Evolutionary conservation across 2,797 vertebrate genomes (phyloP), one percentile per base, ranked within the genome.

Genomic region (Sylvia borin): DNA sequence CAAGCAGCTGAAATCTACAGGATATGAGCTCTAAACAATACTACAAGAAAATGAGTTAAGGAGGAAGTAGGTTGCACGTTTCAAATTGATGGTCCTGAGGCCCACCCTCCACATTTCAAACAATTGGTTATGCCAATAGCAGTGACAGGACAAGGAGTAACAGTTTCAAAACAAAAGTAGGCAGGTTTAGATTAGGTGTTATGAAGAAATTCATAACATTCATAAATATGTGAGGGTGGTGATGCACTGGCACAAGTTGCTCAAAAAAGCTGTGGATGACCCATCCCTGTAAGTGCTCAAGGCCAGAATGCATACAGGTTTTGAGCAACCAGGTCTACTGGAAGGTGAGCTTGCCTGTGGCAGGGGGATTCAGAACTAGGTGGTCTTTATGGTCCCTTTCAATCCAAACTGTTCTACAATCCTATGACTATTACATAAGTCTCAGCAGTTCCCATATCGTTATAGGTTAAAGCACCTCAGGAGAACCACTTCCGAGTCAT

Each of bases 51-150:
- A 74, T 19, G 5, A 68, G 16, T 65, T 85, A 31, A 47, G 64
- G 34, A 60, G 27, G 6, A 90, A 91, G 42, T 32, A 32, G 9
- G 18, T 14, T 75, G 14, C 29, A 36, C 61, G 42, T 55, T 92
- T 67, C 79, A 73, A 87, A 70, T 4, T 58, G 9, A 72, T 15
- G 18, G 19, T 73, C 19, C 60, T 47, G 50, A 78, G 42, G 20
- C 81, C 55, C 71, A 71, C 31, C 20, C 15, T 4, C 16, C 21
- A 27, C 0, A 0, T 78, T 89, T n/a, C 43, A 72, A 13, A 5
- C 20, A 58, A 32, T 32, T 72, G 71, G 16, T 66, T 74, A 66
- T 17, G 62, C 9, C 19, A 19, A 54, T 4, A 24, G 7, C 19
- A 60, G n/a, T 5, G 7, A 72, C 1, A 55, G 18, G 20, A 80